phyloP scores from a whole-genome alignment of 2,888 invertebrate species.

The Dendrolimus houi region DNA sequence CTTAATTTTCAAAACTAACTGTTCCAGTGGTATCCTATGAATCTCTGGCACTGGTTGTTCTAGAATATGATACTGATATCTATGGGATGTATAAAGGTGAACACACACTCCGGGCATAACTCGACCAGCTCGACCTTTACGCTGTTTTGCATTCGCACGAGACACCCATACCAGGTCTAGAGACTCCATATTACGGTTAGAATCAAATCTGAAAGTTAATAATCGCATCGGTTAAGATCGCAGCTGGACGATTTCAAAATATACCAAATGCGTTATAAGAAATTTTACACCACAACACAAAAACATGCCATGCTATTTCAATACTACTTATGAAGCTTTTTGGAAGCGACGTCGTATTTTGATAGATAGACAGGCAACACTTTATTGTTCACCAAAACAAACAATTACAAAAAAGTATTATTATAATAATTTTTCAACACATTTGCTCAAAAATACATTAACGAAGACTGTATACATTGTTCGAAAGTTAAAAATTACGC shows the following conservation, averaged over 20 bases:
- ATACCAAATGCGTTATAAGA: too few species aligned
- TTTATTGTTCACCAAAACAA: too few species aligned
- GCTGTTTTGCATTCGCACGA: conserved; percentile 91
- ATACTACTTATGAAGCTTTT: too few species aligned
- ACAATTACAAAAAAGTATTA: too few species aligned
- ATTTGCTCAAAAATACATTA: too few species aligned
- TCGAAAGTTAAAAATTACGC: too few species aligned
- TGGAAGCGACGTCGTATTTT: too few species aligned
- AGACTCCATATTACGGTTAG: conserved; percentile 91
- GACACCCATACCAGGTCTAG: conserved; percentile 94
- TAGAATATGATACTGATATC: conserved; percentile 79
- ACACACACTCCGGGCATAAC: conserved; percentile 92
- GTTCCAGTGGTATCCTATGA: conserved; percentile 91
- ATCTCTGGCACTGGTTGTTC: conserved; percentile 92
- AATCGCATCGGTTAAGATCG: not conserved
- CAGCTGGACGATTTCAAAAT: not conserved
- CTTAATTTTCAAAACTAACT: conserved; percentile 84
- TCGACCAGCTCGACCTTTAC: conserved; percentile 93
- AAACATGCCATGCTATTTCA: too few species aligned
- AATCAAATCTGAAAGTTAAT: conserved; percentile 77
- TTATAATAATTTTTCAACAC: too few species aligned
- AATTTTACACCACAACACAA: too few species aligned
- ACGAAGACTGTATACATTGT: too few species aligned
- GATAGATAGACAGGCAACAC: too few species aligned
- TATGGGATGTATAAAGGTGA: conserved; percentile 88